Evolutionary conservation across 2,797 vertebrate genomes (phyloP).

Genomic region (Morus bassanus): DNA sequence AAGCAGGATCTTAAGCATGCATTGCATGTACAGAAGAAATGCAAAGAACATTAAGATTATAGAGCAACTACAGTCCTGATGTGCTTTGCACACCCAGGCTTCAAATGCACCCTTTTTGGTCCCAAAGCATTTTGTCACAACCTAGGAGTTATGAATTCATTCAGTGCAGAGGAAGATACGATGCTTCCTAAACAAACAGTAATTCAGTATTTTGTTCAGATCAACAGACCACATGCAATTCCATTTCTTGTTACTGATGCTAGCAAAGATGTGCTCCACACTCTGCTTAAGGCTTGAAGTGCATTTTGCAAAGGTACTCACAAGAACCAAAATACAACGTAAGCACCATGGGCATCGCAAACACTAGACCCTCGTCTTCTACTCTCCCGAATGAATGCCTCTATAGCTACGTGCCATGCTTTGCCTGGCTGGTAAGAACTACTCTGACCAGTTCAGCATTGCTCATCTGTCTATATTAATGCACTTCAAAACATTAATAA

Average conservation of each 20-base stretch:
- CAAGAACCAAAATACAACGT: background rate
- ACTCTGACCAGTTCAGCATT: background rate
- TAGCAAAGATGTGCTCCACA: background rate
- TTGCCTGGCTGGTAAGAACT: background rate
- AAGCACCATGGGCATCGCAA: background rate
- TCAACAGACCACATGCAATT: background rate
- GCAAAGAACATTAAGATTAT: background rate
- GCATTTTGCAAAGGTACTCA: background rate
- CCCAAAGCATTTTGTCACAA: background rate
- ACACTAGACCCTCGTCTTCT: background rate
- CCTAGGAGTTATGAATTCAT: fast-evolving
- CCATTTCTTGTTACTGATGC: background rate
- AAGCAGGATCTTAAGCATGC: background rate
- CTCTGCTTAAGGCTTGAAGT: background rate
- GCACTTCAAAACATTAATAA: background rate
- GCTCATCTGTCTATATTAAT: background rate
- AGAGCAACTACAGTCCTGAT: background rate
- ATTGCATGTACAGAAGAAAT: background rate
- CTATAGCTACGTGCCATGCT: background rate
- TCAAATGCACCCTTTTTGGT: background rate
- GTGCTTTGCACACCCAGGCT: background rate
- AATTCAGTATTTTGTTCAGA: background rate
- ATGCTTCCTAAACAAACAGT: background rate
- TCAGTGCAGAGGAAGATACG: background rate
- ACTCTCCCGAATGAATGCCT: background rate